Evolutionary conservation across 2,113 vertebrate species (phyloP), one percentile per base, ranked within the genome.

Genomic region (Aleadryas rufinucha): DNA sequence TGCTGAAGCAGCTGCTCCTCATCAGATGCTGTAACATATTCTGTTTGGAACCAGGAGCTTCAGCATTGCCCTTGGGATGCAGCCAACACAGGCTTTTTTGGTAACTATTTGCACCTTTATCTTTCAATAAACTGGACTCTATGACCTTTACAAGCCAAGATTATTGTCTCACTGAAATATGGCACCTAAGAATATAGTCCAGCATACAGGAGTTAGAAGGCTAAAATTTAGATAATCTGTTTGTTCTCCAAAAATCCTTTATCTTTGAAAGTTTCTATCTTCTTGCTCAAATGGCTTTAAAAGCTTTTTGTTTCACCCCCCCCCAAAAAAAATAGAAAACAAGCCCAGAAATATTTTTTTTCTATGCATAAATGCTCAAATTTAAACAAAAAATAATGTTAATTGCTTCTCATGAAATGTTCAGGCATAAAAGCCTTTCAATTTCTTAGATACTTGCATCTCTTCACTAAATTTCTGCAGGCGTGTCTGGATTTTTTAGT

Each of bases 281-380:
- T 70, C 42, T 71, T 92, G 13, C 16, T 84, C 19, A 79, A 76
- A 57, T 33, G 15, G 6, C 11, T 72, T 90, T 65, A 65, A 31
- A 9, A 41, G 11, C 7, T 65, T 5, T 41, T 2, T 21, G 19
- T 15, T 20, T 1, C 1, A 1, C 2, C 3, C 0, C 5, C 2
- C 28, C 17, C 26, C 26, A 4, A 1, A 3, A 47, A 90, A 89
- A 37, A 9, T 9, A 72, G n/a, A 50, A 9, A 60, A 39, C 5
- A 57, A 63, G 17, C 5, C 78, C 42, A 78, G 33, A 80, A 35
- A 52, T 20, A 35, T 21, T 83, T 76, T 56, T 56, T 60, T 35
- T 50, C 14, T 17, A 35, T 42, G 23, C 35, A 68, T 6, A n/a
- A 31, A 41, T 54, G 5, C 2, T 76, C 5, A 92, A 82, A 66